Conservation (phyloP, 1,140 invertebrate genomes). For the Drosophila micromelanica region DNA sequence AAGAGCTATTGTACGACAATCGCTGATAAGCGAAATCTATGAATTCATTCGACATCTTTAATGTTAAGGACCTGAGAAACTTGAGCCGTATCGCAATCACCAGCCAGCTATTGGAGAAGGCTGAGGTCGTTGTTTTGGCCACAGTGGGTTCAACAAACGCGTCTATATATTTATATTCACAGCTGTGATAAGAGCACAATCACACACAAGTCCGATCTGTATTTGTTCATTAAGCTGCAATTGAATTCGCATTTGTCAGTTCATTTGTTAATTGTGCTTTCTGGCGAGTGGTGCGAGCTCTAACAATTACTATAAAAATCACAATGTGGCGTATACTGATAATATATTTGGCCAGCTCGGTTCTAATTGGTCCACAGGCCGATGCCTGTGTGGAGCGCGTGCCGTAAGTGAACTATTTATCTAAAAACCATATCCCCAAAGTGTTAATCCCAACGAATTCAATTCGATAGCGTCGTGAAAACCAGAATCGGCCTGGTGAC, state of each 20-base stretch:
- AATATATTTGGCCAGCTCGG: constrained; percentile 23
- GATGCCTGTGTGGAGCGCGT: constrained; percentile 62
- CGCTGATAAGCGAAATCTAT: constrained; percentile 44
- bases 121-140: constrained; percentile 26
- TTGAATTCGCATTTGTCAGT: constrained; percentile 38
- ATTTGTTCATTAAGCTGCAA: constrained; percentile 14
- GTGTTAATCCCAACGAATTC: not conserved
- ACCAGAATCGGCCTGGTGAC: constrained; percentile 63
- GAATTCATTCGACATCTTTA: constrained; percentile 44
- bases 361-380: constrained; percentile 21
- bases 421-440: not conserved
- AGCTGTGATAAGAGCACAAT: constrained; percentile 54
- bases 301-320: not conserved
- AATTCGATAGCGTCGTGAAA: constrained; percentile 51
- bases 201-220: constrained; percentile 31
- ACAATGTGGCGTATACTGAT: constrained; percentile 47
- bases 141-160: constrained; percentile 66
- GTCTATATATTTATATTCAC: constrained; percentile 12
- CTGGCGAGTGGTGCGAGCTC: constrained; percentile 36
- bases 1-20: not conserved
- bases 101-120: constrained; percentile 26
- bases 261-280: constrained; percentile 60
- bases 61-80: constrained; percentile 63
- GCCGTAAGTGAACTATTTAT: constrained; percentile 53
- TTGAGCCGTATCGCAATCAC: constrained; percentile 45